Evolutionary conservation across 1,140 invertebrate genomes (phyloP).

Genomic region (Tetramorium parvispinum): DNA sequence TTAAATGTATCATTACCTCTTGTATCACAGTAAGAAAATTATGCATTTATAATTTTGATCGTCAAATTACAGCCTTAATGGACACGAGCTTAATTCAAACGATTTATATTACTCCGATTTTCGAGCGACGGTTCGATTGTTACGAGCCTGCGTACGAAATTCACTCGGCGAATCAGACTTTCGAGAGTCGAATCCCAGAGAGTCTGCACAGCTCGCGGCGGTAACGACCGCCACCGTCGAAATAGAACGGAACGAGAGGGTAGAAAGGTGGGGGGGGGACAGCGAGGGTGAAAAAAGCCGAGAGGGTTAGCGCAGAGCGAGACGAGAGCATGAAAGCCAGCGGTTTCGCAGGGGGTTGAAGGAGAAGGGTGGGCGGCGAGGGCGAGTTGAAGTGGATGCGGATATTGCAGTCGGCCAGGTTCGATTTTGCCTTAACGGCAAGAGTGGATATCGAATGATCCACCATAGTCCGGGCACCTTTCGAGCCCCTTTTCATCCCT

Average conservation of each 20-base stretch:
- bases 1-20: neutral
- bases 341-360: slow-evolving; percentile 55
- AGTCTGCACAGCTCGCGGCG: slow-evolving; percentile 48
- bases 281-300: slow-evolving; percentile 37
- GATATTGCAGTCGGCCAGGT: slow-evolving; percentile 74
- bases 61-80: slow-evolving; percentile 11
- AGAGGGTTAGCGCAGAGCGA: slow-evolving; percentile 42
- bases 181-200: slow-evolving; percentile 56
- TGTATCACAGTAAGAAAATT: neutral
- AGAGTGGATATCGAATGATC: slow-evolving; percentile 73
- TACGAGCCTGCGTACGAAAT: slow-evolving; percentile 46
- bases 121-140: slow-evolving; percentile 34
- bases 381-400: slow-evolving; percentile 70
- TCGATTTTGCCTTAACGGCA: slow-evolving; percentile 71
- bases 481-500: slow-evolving; percentile 42
- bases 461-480: slow-evolving; percentile 64
- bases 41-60: neutral
- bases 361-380: slow-evolving; percentile 29
- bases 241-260: slow-evolving; percentile 51
- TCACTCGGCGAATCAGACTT: slow-evolving; percentile 30
- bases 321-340: slow-evolving; percentile 60
- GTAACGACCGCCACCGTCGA: slow-evolving; percentile 53
- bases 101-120: slow-evolving; percentile 6
- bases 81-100: slow-evolving; percentile 28
- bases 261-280: neutral